These are phyloP conservation scores for Pristionchus entomophagus DNA, from an alignment of 2,888 invertebrate genomes.

Conservation along the genomic window DNA sequence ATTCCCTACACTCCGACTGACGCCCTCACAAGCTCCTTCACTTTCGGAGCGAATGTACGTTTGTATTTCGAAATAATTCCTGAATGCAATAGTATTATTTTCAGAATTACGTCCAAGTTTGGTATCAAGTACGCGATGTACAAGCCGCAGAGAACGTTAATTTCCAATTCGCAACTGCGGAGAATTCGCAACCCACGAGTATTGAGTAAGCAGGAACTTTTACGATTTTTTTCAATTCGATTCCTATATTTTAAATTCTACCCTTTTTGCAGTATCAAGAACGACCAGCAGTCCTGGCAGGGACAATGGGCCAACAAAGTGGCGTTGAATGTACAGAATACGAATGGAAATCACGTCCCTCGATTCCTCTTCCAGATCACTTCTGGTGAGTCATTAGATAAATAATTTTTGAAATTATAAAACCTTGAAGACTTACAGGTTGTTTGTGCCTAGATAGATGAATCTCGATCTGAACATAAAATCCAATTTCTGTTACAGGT, in stretches of 20 bases:
- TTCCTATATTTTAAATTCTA: no score
- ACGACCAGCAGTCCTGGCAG: no score
- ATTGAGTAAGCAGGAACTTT: no score
- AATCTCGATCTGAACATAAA: no score
- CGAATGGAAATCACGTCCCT: not conserved
- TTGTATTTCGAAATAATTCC: not conserved
- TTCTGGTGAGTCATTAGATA: not conserved
- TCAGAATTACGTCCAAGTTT: not conserved
- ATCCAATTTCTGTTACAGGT: not conserved
- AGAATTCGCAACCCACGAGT: no score
- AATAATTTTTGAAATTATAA: no score
- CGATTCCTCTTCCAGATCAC: conserved; percentile 6
- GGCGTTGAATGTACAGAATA: not conserved
- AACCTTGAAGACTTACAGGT: no score
- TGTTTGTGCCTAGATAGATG: no score
- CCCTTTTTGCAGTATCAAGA: no score
- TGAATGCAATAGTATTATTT: not conserved
- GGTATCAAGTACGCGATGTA: not conserved
- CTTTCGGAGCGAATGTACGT: not conserved
- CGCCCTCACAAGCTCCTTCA: not conserved
- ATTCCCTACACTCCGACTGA: not conserved
- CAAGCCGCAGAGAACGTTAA: not conserved
- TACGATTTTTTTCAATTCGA: no score
- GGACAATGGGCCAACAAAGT: not conserved
- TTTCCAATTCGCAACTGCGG: not conserved